Base-by-base conservation (phyloP, 2,888 invertebrate species). In the Syritta pipiens region DNA sequence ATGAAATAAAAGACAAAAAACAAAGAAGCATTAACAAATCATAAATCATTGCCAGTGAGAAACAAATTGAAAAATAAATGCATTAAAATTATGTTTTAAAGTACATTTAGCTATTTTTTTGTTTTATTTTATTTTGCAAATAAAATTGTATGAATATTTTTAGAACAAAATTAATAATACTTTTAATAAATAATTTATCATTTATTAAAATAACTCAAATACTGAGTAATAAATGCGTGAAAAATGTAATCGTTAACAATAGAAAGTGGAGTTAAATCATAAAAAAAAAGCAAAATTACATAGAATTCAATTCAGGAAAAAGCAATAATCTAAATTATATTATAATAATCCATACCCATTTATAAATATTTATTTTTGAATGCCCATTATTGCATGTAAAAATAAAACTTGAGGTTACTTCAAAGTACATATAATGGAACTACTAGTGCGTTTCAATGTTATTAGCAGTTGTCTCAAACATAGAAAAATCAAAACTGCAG, bases 1-100 rank as follows among this genome's bases (percentile, higher is more conserved):
- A 71, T 49, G 30, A 40, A 65, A 67, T 19, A 51, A 83, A 69
- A 67, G n/a, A 51, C 37, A 81, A 76, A 68, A 12, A 48, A 60
- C 53, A 28, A 44, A 5, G 40, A 42, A 71, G 30, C 51, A 76
- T 65, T 44, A 63, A 59, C 26, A 53, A 76, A 71, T 46, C 32
- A 57, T 37, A 22, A 51, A 35, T 40, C 20, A 24, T 20, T 20
- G 12, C 20, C 14, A 9, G 7, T 46, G 3, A 24, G 22, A 17
- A 49, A 35, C 19, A 46, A 55, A 46, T 9, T 32, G 10, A 14
- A 14, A 6, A 9, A 14, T 35, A 44, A 30, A 24, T 22, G 5
- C 40, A 37, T 10, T 51, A 30, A 24, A 10, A 14, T 10, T 35
- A 7, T 20, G 10, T n/a, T n/a, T 19, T 28, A 68, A n/a, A 32